A percentile compares a stretch with the other conserved stretches of the same genome.
phyloP scores from a whole-genome alignment of 2,113 vertebrate species.

The Silurus asotus region DNA sequence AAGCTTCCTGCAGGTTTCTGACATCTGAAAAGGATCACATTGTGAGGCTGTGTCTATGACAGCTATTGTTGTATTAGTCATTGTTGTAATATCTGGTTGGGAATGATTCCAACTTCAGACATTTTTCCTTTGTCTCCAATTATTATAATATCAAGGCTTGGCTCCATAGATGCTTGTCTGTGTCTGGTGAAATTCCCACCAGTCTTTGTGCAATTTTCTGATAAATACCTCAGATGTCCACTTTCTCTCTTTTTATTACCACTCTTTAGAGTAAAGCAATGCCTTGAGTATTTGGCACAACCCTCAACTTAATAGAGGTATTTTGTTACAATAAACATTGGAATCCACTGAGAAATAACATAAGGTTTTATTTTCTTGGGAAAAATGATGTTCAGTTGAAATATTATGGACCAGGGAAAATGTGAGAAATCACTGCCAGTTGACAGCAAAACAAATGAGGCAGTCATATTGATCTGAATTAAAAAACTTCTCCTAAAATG shows the following conservation, averaged over 20 bases:
- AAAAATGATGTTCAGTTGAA: not conserved
- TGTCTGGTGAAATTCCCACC: conserved; percentile 49
- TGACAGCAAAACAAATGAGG: not conserved
- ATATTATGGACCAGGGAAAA: not conserved
- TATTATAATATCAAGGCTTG: conserved; percentile 63
- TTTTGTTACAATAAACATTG: conserved; percentile 14
- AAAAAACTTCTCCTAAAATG: conserved; percentile 31
- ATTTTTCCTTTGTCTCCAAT: conserved; percentile 55
- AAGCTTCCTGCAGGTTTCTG: conserved; percentile 24
- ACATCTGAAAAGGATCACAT: conserved; percentile 46
- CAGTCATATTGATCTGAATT: conserved; percentile 1
- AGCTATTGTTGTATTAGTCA: conserved; percentile 58
- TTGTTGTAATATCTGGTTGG: conserved; percentile 59
- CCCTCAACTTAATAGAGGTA: not conserved
- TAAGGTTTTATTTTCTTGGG: conserved; percentile 7
- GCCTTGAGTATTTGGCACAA: not conserved
- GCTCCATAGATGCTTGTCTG: conserved; percentile 54
- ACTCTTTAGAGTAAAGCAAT: not conserved
- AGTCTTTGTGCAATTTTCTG: conserved; percentile 37
- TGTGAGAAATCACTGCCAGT: not conserved
- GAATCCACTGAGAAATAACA: not conserved
- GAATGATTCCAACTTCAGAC: conserved; percentile 54
- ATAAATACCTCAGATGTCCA: conserved; percentile 36
- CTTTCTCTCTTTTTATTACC: conserved; percentile 10
- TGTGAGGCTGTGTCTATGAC: conserved; percentile 51